A percentile compares a stretch with the other conserved stretches of the same genome.
Conservation (phyloP, 1,140 invertebrate genomes). For the Dreissena rostriformis region DNA sequence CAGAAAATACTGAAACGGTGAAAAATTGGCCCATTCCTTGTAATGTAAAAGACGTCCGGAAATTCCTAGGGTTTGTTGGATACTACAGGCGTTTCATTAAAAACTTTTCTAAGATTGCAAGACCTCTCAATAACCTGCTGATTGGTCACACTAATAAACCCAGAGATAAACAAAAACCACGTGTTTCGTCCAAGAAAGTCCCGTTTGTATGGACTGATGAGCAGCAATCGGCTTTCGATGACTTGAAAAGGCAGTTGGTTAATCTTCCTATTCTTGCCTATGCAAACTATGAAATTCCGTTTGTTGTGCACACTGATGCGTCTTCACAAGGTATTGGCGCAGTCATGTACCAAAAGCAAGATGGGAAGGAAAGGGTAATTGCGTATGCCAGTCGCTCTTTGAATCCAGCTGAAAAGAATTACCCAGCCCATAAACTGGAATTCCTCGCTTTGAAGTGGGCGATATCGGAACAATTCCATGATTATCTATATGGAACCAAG, state of each 20-base stretch:
- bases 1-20: constrained; percentile 21
- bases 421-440: constrained; percentile 52
- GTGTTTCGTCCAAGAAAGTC: background rate
- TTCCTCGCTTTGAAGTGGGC: constrained; percentile 51
- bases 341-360: constrained; percentile 40
- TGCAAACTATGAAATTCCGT: constrained; percentile 48
- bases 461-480: constrained; percentile 42
- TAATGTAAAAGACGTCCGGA: constrained; percentile 5
- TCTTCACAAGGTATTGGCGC: constrained; percentile 41
- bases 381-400: constrained; percentile 54
- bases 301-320: constrained; percentile 38
- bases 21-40: background rate
- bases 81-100: constrained; percentile 67
- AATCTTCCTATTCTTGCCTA: constrained; percentile 45
- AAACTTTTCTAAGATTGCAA: constrained; percentile 54
- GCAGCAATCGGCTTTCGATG: constrained; percentile 46
- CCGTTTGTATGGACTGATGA: constrained; percentile 23
- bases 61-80: constrained; percentile 68
- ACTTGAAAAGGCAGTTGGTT: constrained; percentile 12
- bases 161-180: constrained; percentile 2
- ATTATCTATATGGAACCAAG: constrained; percentile 51
- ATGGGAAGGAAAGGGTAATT: constrained; percentile 36
- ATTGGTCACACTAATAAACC: constrained; percentile 14
- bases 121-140: constrained; percentile 34
- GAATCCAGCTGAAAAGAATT: constrained; percentile 53